Base-by-base conservation (phyloP, 2,113 vertebrate species). In the Gasterosteus aculeatus region DNA sequence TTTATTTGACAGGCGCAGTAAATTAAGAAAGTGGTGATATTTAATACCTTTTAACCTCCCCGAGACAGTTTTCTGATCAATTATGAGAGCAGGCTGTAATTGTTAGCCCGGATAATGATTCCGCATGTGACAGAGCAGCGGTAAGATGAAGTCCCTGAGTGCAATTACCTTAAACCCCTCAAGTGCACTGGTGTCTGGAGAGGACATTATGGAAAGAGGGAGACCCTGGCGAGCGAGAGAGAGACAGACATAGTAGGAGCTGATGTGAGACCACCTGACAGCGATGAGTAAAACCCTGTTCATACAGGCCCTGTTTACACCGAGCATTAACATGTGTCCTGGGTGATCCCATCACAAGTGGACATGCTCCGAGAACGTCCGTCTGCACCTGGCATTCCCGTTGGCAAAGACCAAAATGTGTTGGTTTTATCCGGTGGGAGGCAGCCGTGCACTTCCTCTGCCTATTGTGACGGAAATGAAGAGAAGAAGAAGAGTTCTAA, bases 1-100 rank as follows among this genome's bases (percentile, higher is more conserved):
- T 89, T 86, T 81, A 88, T 90, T 89, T 94, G 93, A 94, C 92
- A 92, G 90, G 81, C 64, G 71, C 91, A 90, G 90, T 93, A 93
- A 94, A 94, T 93, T 91, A 91, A 92, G 91, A 91, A 94, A 94
- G 92, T 91, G 87, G 90, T 91, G 90, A 93, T 93, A 93, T 93
- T 93, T 93, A 93, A 93, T 93, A 94, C 93, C 91, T 92, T 93
- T 93, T 92, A 93, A 93, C 92, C 93, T 93, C 87, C 79, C 80
- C 1, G 53, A 91, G 92, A 94, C 92, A 93, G 89, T 91, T 93
- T 93, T 94, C 92, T 93, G 92, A 94, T 94, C 93, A 94, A 92
- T 93, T 94, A 94, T 88, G 80, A 78, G 90, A 90, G 87, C 87
- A 81, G 91, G 86, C 91, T 92, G 90, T 93, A 94, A 93, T 93